Base-by-base conservation (phyloP, 2,797 vertebrate species). In the Knipowitschia caucasica region DNA sequence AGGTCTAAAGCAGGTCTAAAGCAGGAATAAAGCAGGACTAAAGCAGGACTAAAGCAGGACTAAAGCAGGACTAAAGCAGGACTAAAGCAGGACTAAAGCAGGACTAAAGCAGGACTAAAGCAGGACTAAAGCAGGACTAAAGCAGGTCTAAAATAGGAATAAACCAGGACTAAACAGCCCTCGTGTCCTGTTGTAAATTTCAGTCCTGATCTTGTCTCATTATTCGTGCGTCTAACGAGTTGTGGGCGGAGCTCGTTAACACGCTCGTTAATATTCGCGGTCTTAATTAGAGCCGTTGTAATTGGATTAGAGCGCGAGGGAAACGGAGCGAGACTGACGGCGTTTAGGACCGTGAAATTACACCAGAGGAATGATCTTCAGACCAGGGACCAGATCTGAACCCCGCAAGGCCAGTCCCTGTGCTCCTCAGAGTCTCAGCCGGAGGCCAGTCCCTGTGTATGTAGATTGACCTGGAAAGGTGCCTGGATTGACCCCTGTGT, bases 231-330 rank as follows among this genome's bases (percentile, higher is more conserved):
- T 9, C 38, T 39, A 39, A 39, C 38, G 38, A 39, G 38, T 23
- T 18, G 40, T 43, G 40, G 40, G 23, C 40, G 40, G 18, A 25
- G 23, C 40, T 43, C 40, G 40, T 43, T 43, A 43, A 24, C 12
- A 24, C 12, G 25, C 40, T 96, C 94, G 94, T 97, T 97, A 95
- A 96, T 95, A 97, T 96, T 95, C 95, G 93, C 92, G 90, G 92
- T 94, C 93, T 93, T 97, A 98, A 99, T 98, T 98, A 98, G 95
- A 89, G 81, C 92, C 84, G 93, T 93, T 91, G 92, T 99, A 97
- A 99, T 98, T 99, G 97, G 95, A 99, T 99, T 97, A 98, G n/a
- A 96, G 97, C 20, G 38, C 4, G 38, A 40, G 38, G 11, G 38
- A 40, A 40, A 40, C 23, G 38, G 38, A 40, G 38, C 35, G 35